Evolutionary conservation across 2,888 invertebrate species (phyloP).

Genomic region (Sarcophaga caerulescens): DNA sequence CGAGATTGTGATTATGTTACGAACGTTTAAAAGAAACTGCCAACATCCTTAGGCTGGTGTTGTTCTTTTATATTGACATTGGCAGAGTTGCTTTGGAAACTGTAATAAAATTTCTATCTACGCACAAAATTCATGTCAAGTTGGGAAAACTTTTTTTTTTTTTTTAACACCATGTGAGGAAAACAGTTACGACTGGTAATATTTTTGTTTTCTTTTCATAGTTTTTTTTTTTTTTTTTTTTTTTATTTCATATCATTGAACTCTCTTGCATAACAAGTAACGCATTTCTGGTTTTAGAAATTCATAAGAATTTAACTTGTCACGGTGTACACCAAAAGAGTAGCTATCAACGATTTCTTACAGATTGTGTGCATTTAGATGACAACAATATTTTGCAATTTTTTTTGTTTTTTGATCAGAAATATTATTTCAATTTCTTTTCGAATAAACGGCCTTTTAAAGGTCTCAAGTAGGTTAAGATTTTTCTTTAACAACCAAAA

Average conservation of each 20-base stretch:
- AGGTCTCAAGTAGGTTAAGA: too few species aligned
- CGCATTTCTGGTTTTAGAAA: slow-evolving; percentile 39
- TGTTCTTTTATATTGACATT: slow-evolving; percentile 57
- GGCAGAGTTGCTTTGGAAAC: neutral
- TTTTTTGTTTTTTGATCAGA: too few species aligned
- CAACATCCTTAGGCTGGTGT: slow-evolving; percentile 15
- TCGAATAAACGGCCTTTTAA: too few species aligned
- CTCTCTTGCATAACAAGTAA: slow-evolving; percentile 43
- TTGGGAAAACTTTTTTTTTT: neutral
- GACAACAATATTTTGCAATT: too few species aligned
- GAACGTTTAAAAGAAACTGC: slow-evolving; percentile 56
- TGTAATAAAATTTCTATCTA: neutral
- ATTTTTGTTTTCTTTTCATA: neutral
- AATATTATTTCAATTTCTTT: too few species aligned
- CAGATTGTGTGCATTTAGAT: too few species aligned
- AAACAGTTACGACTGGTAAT: slow-evolving; percentile 39
- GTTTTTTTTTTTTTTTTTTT: neutral
- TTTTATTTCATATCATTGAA: neutral
- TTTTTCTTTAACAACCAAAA: too few species aligned
- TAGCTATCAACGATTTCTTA: neutral
- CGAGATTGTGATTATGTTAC: neutral
- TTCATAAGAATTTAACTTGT: neutral
- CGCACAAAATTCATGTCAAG: slow-evolving; percentile 37
- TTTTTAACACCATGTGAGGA: neutral
- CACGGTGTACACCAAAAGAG: neutral